These are phyloP conservation scores for Paramuricea clavata DNA, from an alignment of 92 coral and sea anemone species.

Conservation along the genomic window DNA sequence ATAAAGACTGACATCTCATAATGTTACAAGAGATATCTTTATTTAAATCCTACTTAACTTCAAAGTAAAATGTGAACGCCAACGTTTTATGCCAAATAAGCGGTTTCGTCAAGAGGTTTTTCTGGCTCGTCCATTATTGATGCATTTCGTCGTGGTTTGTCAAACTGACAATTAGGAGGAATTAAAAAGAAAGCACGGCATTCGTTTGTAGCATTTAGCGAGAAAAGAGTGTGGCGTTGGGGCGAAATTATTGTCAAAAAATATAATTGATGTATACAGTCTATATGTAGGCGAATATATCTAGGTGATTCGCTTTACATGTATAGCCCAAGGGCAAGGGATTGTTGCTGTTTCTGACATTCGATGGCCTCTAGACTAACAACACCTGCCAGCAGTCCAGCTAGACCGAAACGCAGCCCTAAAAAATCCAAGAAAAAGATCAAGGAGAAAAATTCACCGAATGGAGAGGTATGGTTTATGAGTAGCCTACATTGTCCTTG, in stretches of 20 bases:
- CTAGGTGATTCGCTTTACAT: too few relatives aligned
- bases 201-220: not conserved
- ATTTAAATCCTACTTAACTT: not conserved
- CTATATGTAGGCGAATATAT: not conserved
- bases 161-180: not conserved
- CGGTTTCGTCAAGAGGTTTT: not conserved
- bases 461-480: not conserved
- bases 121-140: conserved; percentile 4
- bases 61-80: not conserved
- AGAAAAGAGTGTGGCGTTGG: not conserved
- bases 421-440: conserved; percentile 3
- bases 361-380: not conserved
- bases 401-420: not conserved
- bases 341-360: not conserved
- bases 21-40: not conserved
- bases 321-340: not conserved
- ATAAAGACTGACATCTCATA: conserved; percentile 6
- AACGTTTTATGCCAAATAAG: not conserved
- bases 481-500: not conserved
- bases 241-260: not conserved
- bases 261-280: not conserved
- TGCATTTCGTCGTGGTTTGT: conserved; percentile 11
- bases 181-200: not conserved
- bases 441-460: not conserved
- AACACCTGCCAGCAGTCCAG: not conserved